These are phyloP conservation scores for Trididemnum nubilum DNA, from an alignment of 23 tunicate species.

Conservation along the genomic window DNA sequence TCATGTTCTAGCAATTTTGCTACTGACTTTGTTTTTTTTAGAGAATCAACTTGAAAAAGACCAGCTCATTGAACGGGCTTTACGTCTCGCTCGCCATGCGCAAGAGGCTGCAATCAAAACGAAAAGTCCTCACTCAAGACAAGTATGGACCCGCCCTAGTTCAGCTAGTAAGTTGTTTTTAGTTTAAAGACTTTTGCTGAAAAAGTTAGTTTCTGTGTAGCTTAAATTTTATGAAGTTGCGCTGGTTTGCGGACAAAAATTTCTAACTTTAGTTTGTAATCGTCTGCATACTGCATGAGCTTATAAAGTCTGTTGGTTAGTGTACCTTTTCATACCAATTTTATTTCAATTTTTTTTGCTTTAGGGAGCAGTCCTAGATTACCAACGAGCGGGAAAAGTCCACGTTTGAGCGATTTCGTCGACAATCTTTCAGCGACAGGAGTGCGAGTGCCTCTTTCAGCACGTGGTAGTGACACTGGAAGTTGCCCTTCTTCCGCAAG, in stretches of 20 bases:
- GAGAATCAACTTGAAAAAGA: conserved; percentile 37
- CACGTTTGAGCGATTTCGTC: conserved; percentile 20
- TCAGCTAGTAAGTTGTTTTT: conserved; percentile 22
- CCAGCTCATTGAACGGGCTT: conserved; percentile 59
- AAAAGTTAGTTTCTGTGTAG: not conserved
- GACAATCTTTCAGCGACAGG: conserved; percentile 76
- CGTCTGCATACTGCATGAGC: too few relatives aligned
- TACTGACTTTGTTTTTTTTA: not conserved
- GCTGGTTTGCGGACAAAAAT: too few relatives aligned
- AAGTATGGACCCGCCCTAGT: conserved; percentile 70
- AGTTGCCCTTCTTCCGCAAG: conserved; percentile 68
- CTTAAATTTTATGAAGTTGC: too few relatives aligned
- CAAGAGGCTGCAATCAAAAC: conserved; percentile 46
- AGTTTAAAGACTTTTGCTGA: not conserved
- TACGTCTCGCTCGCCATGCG: conserved; percentile 57
- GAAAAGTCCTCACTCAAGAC: conserved; percentile 14
- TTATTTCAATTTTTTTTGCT: too few relatives aligned
- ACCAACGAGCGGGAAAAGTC: not conserved
- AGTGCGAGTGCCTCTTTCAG: conserved; percentile 60
- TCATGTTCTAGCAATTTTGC: too few relatives aligned
- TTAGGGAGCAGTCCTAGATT: conserved; percentile 10
- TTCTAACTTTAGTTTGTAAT: too few relatives aligned
- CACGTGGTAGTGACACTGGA: conserved; percentile 30
- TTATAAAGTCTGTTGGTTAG: too few relatives aligned
- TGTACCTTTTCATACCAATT: too few relatives aligned